Conservation (phyloP, 2,888 invertebrate genomes). For the Drosophila cracens region DNA sequence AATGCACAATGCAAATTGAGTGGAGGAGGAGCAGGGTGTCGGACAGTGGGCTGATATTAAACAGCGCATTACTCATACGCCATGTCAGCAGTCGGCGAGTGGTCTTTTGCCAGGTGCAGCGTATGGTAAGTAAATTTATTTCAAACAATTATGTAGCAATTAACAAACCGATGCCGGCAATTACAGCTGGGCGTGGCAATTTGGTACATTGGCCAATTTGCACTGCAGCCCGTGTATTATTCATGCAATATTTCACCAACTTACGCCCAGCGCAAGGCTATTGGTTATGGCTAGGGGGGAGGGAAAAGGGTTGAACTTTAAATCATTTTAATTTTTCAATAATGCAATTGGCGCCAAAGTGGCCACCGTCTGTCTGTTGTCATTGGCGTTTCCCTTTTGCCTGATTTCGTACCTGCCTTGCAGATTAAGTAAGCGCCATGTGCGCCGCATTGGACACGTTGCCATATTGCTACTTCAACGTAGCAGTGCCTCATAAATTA, state of each 20-base stretch:
- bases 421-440: conserved; percentile 60
- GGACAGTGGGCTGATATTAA: conserved; percentile 29
- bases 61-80: conserved; percentile 71
- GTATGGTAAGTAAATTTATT: conserved; percentile 71
- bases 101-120: conserved; percentile 42
- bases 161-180: conserved; percentile 79
- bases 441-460: conserved; percentile 39
- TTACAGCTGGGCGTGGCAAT: conserved; percentile 46
- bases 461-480: conserved; percentile 17
- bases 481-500: conserved; percentile 48
- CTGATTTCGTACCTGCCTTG: conserved; percentile 43
- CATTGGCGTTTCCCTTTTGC: conserved; percentile 2
- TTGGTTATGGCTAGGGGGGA: not conserved
- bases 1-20: conserved; percentile 57
- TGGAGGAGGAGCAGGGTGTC: not conserved
- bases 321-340: conserved; percentile 71
- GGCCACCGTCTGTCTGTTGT: not conserved
- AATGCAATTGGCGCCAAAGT: conserved; percentile 66
- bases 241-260: conserved; percentile 65
- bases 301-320: conserved; percentile 29
- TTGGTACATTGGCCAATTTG: conserved; percentile 16
- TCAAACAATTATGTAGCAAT: conserved; percentile 79
- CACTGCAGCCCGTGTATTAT: conserved; percentile 57
- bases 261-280: conserved; percentile 8
- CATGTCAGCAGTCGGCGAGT: conserved; percentile 65